Conservation (phyloP, 92 coral and sea anemone genomes). For the Porites rus region DNA sequence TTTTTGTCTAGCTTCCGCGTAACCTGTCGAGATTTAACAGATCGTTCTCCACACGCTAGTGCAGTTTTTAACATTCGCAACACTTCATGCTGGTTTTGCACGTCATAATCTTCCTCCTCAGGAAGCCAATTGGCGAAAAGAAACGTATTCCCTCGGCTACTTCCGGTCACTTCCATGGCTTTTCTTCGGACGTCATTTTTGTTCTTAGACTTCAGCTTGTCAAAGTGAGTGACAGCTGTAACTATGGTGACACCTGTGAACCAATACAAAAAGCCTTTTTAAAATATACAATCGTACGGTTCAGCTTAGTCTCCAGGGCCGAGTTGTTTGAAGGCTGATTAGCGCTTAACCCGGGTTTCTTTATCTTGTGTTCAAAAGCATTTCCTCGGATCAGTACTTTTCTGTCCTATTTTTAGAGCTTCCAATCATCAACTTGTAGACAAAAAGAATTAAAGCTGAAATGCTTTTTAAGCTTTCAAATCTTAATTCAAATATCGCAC, state of each 20-base stretch:
- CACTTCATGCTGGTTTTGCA: conserved; percentile 36
- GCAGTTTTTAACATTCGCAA: conserved; percentile 70
- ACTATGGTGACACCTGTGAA: conserved; percentile 70
- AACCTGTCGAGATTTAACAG: conserved; percentile 73
- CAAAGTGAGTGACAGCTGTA: conserved; percentile 75
- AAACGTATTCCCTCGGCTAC: conserved; percentile 55
- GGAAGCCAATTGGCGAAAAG: conserved; percentile 75
- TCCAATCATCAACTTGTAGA: too few species aligned
- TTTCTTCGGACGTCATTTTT: conserved; percentile 43
- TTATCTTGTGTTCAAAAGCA: too few species aligned
- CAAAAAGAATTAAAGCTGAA: too few species aligned
- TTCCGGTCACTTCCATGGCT: conserved; percentile 75
- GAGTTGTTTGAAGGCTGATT: too few species aligned
- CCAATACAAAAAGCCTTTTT: too few species aligned
- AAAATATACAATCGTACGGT: too few species aligned
- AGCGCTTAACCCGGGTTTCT: too few species aligned
- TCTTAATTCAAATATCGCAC: too few species aligned
- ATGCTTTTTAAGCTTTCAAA: too few species aligned
- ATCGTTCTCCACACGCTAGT: conserved; percentile 77
- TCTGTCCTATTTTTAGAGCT: too few species aligned
- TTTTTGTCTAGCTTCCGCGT: conserved; percentile 31
- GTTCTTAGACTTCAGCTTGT: conserved; percentile 21
- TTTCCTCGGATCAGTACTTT: too few species aligned
- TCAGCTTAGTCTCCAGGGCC: too few species aligned
- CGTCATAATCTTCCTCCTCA: conserved; percentile 53